Percentiles rank a stretch among this genome's conserved stretches.
Evolutionary conservation across 2,888 invertebrate genomes (phyloP).

Genomic region (Phaonia tiefii): DNA sequence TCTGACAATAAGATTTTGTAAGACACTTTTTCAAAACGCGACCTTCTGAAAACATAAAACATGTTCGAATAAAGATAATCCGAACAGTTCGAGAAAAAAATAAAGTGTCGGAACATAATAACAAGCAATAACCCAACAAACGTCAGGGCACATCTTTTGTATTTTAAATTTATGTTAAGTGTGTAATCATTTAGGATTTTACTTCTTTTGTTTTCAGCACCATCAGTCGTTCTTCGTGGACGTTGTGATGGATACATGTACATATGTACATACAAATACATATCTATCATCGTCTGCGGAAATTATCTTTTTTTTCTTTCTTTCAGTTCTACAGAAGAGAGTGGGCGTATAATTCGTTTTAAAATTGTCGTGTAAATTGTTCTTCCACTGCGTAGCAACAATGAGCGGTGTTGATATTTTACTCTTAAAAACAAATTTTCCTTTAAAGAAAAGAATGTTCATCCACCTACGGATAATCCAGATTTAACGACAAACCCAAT

Average conservation of each 20-base stretch:
- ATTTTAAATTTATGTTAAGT: constrained; percentile 42
- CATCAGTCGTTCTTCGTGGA: neutral
- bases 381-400: constrained; percentile 12
- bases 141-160: neutral
- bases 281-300: neutral
- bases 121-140: neutral
- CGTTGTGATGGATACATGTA: neutral
- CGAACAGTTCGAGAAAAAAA: no score
- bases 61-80: no score
- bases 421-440: neutral
- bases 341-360: constrained; percentile 27
- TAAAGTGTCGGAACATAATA: no score
- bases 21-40: no score
- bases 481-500: no score
- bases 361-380: constrained; percentile 17
- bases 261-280: constrained; percentile 5
- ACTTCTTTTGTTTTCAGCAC: neutral
- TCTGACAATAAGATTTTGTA: no score
- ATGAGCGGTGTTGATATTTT: neutral
- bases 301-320: neutral
- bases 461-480: no score
- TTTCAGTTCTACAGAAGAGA: constrained; percentile 10
- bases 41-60: no score
- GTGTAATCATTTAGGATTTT: constrained; percentile 22
- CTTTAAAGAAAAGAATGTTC: no score